Evolutionary conservation across 2,888 invertebrate genomes (phyloP).

Genomic region (Empis livida): DNA sequence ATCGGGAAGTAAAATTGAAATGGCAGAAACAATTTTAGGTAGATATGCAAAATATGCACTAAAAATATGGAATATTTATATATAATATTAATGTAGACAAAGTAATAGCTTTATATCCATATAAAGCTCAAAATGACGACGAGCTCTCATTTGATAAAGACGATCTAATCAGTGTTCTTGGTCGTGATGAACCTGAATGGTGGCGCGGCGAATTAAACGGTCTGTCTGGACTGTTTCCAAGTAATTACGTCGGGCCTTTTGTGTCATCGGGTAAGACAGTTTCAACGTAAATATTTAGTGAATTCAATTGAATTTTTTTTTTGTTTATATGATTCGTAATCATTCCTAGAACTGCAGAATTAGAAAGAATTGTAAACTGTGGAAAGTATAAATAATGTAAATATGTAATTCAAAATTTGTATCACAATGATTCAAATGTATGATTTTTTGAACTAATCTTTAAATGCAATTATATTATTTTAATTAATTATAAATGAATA

Average conservation of each 20-base stretch:
- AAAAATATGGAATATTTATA: neutral
- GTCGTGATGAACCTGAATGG: constrained; percentile 92
- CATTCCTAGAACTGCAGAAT: too few relatives aligned
- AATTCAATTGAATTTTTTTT: too few relatives aligned
- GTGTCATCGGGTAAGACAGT: constrained; percentile 35
- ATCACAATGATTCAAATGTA: too few relatives aligned
- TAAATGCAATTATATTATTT: too few relatives aligned
- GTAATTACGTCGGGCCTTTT: constrained; percentile 81
- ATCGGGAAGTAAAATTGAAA: constrained; percentile 52
- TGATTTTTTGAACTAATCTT: too few relatives aligned
- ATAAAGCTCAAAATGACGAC: constrained; percentile 88
- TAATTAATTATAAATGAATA: too few relatives aligned
- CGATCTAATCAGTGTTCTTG: constrained; percentile 77
- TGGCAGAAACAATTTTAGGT: constrained; percentile 37
- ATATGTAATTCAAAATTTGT: too few relatives aligned
- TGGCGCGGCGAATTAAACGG: constrained; percentile 93
- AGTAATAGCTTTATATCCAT: constrained; percentile 87
- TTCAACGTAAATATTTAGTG: too few relatives aligned
- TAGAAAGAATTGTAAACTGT: too few relatives aligned
- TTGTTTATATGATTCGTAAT: too few relatives aligned
- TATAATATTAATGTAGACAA: constrained; percentile 53
- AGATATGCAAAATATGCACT: neutral
- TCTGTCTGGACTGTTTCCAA: constrained; percentile 82
- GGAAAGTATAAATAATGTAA: too few relatives aligned
- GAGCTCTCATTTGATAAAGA: constrained; percentile 87